Percentiles rank a stretch among this genome's conserved stretches.
Conservation (phyloP, 2,888 invertebrate genomes). For the Mythimna impura region DNA sequence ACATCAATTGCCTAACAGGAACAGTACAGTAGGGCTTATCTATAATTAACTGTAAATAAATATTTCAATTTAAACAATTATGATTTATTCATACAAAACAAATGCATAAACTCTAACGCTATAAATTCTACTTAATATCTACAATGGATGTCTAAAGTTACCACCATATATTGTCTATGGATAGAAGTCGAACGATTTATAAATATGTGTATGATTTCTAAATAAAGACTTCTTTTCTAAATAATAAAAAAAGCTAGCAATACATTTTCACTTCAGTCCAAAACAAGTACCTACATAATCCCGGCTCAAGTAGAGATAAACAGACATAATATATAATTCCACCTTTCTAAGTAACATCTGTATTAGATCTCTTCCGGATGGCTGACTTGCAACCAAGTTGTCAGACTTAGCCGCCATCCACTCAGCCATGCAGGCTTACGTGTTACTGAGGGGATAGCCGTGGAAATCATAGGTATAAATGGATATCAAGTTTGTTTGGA, state of each 20-base stretch:
- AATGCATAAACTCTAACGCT: too few relatives aligned
- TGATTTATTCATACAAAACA: too few relatives aligned
- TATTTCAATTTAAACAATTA: too few relatives aligned
- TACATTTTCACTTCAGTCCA: not conserved
- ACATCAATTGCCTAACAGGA: too few relatives aligned
- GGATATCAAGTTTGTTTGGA: constrained; percentile 4
- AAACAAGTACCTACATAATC: not conserved
- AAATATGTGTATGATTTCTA: too few relatives aligned
- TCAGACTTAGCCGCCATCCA: constrained; percentile 39
- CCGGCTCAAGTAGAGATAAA: constrained; percentile 13
- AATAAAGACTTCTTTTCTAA: too few relatives aligned
- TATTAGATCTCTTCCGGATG: constrained; percentile 1
- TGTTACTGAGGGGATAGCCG: constrained; percentile 19
- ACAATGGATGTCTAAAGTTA: too few relatives aligned
- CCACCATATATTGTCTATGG: too few relatives aligned
- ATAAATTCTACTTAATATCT: too few relatives aligned
- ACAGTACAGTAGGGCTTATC: too few relatives aligned
- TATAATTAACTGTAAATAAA: too few relatives aligned
- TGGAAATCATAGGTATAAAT: constrained; percentile 45
- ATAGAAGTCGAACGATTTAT: too few relatives aligned
- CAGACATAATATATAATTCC: constrained; percentile 1
- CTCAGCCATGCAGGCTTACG: constrained; percentile 49
- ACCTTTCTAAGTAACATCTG: constrained; percentile 25
- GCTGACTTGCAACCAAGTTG: constrained; percentile 41
- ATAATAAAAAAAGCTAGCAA: not conserved